These are phyloP conservation scores for Poicephalus meyeri DNA, from an alignment of 2,113 vertebrate genomes.

Conservation along the genomic window DNA sequence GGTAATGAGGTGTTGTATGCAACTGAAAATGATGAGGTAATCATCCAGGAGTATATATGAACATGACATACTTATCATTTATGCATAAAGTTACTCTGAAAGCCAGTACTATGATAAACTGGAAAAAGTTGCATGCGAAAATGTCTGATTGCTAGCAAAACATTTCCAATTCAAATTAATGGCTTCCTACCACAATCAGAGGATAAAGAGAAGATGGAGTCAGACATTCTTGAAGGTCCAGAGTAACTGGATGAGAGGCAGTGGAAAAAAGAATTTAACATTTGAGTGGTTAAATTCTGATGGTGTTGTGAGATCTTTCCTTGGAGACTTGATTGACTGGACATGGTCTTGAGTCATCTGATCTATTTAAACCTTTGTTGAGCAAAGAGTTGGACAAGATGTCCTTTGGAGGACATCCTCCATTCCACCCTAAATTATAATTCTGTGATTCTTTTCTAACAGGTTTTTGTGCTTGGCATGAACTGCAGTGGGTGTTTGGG, in stretches of 20 bases:
- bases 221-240: not conserved
- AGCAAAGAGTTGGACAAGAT: not conserved
- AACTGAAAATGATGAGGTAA: constrained; percentile 94
- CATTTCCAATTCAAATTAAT: not conserved
- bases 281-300: not conserved
- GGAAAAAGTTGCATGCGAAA: not conserved
- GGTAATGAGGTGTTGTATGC: constrained; percentile 94
- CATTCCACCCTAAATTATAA: not conserved
- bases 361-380: not conserved
- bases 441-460: constrained; percentile 38
- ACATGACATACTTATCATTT: not conserved
- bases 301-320: not conserved
- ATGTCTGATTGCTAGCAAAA: not conserved
- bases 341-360: not conserved
- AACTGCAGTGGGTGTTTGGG: constrained; percentile 97
- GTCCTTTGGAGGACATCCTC: not conserved
- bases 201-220: not conserved
- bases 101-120: not conserved
- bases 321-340: not conserved
- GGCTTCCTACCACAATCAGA: not conserved
- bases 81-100: not conserved
- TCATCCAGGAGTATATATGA: not conserved
- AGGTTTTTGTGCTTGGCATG: constrained; percentile 96
- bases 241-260: not conserved
- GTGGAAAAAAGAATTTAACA: not conserved